These are phyloP conservation scores for Caranx ignobilis DNA, from an alignment of 2,113 vertebrate genomes.

Conservation along the genomic window DNA sequence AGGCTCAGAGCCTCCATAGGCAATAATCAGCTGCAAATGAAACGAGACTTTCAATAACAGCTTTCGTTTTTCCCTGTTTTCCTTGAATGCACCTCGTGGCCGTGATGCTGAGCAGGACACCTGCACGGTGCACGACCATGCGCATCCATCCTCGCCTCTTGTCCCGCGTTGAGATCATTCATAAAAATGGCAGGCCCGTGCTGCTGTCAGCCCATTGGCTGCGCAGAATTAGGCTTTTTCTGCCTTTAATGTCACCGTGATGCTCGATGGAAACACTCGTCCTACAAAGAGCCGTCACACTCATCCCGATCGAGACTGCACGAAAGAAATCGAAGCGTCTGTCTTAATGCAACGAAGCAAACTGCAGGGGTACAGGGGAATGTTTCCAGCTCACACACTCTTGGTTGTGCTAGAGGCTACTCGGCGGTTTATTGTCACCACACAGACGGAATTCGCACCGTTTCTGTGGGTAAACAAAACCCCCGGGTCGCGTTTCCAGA, in stretches of 20 bases:
- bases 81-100: background rate
- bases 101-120: background rate
- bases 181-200: slow-evolving; percentile 60
- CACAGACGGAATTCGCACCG: slow-evolving; percentile 23
- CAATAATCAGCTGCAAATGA: background rate
- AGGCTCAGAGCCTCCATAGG: background rate
- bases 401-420: background rate
- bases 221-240: background rate
- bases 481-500: slow-evolving; percentile 13
- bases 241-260: background rate
- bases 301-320: background rate
- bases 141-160: slow-evolving; percentile 28
- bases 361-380: slow-evolving; percentile 3
- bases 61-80: background rate
- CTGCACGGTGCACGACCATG: background rate
- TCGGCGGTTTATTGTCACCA: slow-evolving; percentile 5
- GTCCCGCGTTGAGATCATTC: slow-evolving; percentile 69
- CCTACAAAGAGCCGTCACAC: background rate
- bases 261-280: background rate
- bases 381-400: slow-evolving; percentile 11
- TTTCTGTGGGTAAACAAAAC: slow-evolving; percentile 46
- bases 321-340: background rate
- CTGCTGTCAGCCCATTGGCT: slow-evolving; percentile 19
- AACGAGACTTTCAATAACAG: background rate
- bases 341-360: background rate